A percentile compares a stretch with the other conserved stretches of the same genome.
phyloP scores from a whole-genome alignment of 2,888 invertebrate species.

The Eucera pruinosa region DNA sequence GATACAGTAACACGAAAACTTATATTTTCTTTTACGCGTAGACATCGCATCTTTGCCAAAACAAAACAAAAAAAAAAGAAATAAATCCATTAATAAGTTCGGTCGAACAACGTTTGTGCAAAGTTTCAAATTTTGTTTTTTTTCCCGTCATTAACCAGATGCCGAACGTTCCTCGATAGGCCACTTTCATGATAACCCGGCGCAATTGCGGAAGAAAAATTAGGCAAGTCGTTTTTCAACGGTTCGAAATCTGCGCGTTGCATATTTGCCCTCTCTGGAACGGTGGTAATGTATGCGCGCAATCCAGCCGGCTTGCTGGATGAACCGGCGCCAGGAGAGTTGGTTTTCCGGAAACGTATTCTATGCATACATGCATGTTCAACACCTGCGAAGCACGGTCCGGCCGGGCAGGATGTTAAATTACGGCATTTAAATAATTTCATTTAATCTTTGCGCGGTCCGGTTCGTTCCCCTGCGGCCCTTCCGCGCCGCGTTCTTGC shows the following conservation, averaged over 20 bases:
- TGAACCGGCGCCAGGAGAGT: conserved; percentile 43
- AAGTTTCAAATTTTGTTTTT: too few relatives aligned
- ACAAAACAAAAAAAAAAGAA: too few relatives aligned
- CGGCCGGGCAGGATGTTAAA: conserved; percentile 75
- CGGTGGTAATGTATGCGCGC: conserved; percentile 70
- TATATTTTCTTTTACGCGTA: too few relatives aligned
- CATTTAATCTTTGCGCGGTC: conserved; percentile 76
- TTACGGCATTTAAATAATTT: conserved; percentile 82
- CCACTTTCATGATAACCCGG: too few relatives aligned
- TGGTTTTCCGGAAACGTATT: conserved; percentile 78
- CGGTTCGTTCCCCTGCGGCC: background rate
- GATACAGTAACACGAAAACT: too few relatives aligned
- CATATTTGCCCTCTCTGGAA: conserved; percentile 65
- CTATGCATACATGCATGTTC: conserved; percentile 82
- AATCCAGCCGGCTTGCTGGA: conserved; percentile 60
- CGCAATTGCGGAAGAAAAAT: conserved; percentile 10
- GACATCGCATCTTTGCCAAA: too few relatives aligned
- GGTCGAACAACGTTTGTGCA: too few relatives aligned
- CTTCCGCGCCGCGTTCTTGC: conserved; percentile 16
- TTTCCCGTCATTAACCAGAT: too few relatives aligned
- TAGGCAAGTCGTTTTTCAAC: conserved; percentile 38
- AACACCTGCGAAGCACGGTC: conserved; percentile 75
- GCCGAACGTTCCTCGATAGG: too few relatives aligned
- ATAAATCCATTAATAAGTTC: too few relatives aligned
- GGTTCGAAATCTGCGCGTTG: conserved; percentile 49